Base-by-base conservation (phyloP, 2,888 invertebrate species). In the Athalia cordata region DNA sequence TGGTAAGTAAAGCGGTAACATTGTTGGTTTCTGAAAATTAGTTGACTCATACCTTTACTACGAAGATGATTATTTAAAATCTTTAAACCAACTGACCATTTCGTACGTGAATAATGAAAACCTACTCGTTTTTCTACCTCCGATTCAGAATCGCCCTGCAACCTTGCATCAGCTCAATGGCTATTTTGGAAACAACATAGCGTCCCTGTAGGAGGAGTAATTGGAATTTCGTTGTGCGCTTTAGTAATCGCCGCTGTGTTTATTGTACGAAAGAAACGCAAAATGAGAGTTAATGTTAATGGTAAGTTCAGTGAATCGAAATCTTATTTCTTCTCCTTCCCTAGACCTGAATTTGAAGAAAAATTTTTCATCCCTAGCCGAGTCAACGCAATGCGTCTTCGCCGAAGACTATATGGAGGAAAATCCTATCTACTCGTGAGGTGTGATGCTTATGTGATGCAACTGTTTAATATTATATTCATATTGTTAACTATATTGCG, bases 71-170 rank as follows among this genome's bases (percentile, higher is more conserved):
- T 29, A 29, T 64, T 45, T 8, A 43, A 13, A 29, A 29, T 29
- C n/a, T n/a, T 29, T 2, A 29, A 29, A 29, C 29, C 29, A 29
- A 29, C 29, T 29, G 29, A 29, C 29, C 29, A 29, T 29, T 29
- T 29, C 29, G 29, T 29, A 29, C 29, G 29, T 29, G 29, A 29
- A 29, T 29, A 29, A 29, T 29, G 29, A 29, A 29, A n/a, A 55
- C n/a, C 4, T n/a, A 55, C n/a, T 66, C 7, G n/a, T 8, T 49
- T 13, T 50, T 9, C 13, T 29, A 8, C 13, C 13, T 50, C 50
- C 29, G 29, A 29, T 67, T 67, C 67, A 67, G 67, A 9, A 8
- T 5, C 50, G 11, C 13, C 67, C 3, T 67, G 67, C 15, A 50
- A 67, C 5, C 1, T 15, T 4, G 13, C 15, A n/a, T 5, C n/a